Percentiles rank a stretch among this genome's conserved stretches.
phyloP scores from a whole-genome alignment of 2,113 vertebrate species.

The Dasypus novemcinctus region DNA sequence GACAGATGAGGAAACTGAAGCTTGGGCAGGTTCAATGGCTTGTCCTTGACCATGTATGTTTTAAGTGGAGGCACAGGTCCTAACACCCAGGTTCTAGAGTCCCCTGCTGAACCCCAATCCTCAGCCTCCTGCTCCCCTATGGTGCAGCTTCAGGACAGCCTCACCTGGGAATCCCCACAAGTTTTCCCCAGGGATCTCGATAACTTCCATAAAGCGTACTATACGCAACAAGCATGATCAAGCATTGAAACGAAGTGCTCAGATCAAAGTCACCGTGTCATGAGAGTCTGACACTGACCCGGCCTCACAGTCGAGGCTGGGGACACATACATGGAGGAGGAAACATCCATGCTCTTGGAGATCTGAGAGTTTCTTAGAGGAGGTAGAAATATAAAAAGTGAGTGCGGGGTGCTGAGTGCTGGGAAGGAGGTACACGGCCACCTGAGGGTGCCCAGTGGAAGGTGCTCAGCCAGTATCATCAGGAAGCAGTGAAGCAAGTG shows the following conservation, averaged over 20 bases:
- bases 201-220: background rate
- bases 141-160: background rate
- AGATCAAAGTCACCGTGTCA: background rate
- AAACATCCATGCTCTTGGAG: background rate
- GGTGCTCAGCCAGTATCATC: rapidly evolving
- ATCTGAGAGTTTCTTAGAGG: background rate
- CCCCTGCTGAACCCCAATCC: background rate
- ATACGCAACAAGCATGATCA: background rate
- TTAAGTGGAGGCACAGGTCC: background rate
- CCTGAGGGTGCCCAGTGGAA: background rate
- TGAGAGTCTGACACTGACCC: background rate
- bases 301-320: background rate
- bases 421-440: background rate
- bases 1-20: background rate
- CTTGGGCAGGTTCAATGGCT: background rate
- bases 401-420: background rate
- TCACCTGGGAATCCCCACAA: background rate
- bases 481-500: background rate
- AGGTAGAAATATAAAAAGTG: background rate
- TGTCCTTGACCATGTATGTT: too few relatives aligned
- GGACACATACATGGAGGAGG: background rate
- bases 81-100: background rate
- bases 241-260: background rate
- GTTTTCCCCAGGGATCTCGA: background rate
- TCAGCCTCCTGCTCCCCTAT: background rate